phyloP scores from a whole-genome alignment of 2,888 invertebrate genomes.

The Ommatoiulus sabulosus region DNA sequence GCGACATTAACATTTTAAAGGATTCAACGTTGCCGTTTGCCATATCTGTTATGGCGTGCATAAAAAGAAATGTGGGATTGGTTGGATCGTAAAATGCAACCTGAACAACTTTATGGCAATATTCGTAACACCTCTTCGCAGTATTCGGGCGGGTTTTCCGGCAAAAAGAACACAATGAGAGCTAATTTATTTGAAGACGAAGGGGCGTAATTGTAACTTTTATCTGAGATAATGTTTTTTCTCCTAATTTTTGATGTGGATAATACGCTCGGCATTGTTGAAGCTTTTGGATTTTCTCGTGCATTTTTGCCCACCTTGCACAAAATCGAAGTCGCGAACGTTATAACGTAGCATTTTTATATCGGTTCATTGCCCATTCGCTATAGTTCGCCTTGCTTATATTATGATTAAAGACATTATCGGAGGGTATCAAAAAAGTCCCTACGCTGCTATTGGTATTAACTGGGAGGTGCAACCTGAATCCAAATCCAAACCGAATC shows the following conservation, averaged over 20 bases:
- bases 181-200: slow-evolving; percentile 9
- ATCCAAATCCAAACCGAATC: too few species aligned
- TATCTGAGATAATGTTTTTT: not conserved
- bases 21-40: not conserved
- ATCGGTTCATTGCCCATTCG: not conserved
- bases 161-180: not conserved
- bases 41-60: slow-evolving; percentile 16
- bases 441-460: too few species aligned
- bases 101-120: slow-evolving; percentile 22
- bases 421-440: not conserved
- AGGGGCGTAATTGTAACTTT: slow-evolving; percentile 7
- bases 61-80: slow-evolving; percentile 3
- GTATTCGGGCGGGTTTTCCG: not conserved
- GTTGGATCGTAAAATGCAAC: slow-evolving; percentile 20
- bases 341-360: not conserved
- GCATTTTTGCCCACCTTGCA: slow-evolving; percentile 12
- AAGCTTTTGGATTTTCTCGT: not conserved
- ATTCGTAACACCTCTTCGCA: not conserved
- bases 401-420: not conserved
- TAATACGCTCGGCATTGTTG: slow-evolving; percentile 18
- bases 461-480: too few species aligned
- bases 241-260: not conserved
- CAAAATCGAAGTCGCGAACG: not conserved
- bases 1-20: not conserved
- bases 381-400: not conserved